Percentiles rank a stretch among this genome's conserved stretches.
phyloP scores from a whole-genome alignment of 2,888 invertebrate genomes.

The Busseola fusca region DNA sequence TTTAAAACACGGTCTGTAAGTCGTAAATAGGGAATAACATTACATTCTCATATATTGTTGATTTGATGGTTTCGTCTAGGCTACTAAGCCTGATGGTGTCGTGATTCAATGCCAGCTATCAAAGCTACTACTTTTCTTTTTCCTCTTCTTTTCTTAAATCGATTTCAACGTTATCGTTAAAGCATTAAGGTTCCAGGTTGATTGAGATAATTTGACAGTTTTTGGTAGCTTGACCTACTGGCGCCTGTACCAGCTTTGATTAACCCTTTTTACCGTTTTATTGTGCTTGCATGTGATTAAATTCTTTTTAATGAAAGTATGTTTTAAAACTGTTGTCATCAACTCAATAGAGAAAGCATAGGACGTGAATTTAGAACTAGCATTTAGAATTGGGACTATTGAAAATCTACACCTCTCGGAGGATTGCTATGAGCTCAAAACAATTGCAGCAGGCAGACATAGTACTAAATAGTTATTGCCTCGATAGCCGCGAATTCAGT shows the following conservation, averaged over 20 bases:
- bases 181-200: too few relatives aligned
- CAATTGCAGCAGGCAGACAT: slow-evolving; percentile 9
- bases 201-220: too few relatives aligned
- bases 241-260: neutral
- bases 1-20: slow-evolving; percentile 8
- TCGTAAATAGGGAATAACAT: neutral
- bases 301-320: neutral
- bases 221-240: too few relatives aligned
- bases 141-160: too few relatives aligned
- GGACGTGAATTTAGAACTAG: neutral
- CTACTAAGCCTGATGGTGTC: neutral
- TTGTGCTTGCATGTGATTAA: neutral
- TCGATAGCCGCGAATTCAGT: slow-evolving; percentile 1
- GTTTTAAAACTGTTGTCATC: neutral
- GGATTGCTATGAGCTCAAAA: slow-evolving; percentile 12
- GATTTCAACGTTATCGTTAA: too few relatives aligned
- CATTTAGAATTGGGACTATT: neutral
- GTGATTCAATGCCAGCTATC: too few relatives aligned
- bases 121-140: too few relatives aligned
- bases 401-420: neutral
- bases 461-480: slow-evolving; percentile 13
- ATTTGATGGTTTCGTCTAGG: neutral
- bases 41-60: neutral
- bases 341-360: neutral
- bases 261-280: neutral